Conservation (phyloP, 2,888 invertebrate genomes). For the Dysmachus trigonus region DNA sequence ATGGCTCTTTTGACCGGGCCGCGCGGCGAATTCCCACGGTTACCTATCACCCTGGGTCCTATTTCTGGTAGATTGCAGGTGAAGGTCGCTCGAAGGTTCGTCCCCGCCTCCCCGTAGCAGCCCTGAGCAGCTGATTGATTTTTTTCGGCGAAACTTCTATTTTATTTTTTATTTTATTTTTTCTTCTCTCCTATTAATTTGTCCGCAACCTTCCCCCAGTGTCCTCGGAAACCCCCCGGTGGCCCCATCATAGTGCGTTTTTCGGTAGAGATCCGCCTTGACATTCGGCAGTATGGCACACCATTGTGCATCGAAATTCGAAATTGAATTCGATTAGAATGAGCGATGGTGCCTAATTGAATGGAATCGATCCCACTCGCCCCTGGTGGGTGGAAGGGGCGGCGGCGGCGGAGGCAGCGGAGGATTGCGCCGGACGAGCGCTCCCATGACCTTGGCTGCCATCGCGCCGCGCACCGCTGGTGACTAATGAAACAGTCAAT, state of each 20-base stretch:
- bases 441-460: conserved; percentile 26
- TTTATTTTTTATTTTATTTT: background rate
- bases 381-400: background rate
- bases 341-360: background rate
- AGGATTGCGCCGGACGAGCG: background rate
- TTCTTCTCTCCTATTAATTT: background rate
- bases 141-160: background rate
- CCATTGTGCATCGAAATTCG: conserved; percentile 12
- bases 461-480: background rate
- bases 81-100: background rate
- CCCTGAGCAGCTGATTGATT: background rate
- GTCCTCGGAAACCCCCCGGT: background rate
- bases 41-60: conserved; percentile 21
- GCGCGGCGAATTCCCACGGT: conserved; percentile 18
- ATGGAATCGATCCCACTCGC: background rate
- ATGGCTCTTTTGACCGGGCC: background rate
- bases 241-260: background rate
- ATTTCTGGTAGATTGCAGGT: background rate
- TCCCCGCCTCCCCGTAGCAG: background rate
- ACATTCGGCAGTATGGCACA: conserved; percentile 2
- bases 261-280: background rate
- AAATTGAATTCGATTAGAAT: conserved; percentile 23
- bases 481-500: conserved; percentile 31
- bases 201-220: background rate
- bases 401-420: too few relatives aligned